Percentiles rank a stretch among this genome's conserved stretches.
Conservation (phyloP, 1,140 invertebrate genomes). For the Neuroterus valhalla region DNA sequence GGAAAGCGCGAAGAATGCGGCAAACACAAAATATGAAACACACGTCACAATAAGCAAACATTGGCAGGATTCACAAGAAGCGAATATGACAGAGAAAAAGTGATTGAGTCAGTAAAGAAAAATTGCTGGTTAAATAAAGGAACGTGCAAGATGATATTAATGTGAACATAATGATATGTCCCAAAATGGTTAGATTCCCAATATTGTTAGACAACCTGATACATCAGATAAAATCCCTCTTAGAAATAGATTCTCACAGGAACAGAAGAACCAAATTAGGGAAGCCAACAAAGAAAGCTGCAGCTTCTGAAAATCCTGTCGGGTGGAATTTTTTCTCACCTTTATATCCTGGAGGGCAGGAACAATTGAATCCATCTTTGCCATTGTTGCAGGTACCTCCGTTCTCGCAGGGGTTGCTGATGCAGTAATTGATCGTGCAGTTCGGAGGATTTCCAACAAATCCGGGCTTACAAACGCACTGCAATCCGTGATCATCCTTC, state of each 20-base stretch:
- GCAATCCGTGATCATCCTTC: conserved; percentile 71
- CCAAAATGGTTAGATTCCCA: too few relatives aligned
- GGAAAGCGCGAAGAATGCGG: conserved; percentile 17
- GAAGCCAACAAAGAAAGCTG: conserved; percentile 6
- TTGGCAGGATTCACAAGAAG: not conserved
- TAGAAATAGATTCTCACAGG: not conserved
- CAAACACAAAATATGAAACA: conserved; percentile 17
- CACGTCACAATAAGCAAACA: not conserved
- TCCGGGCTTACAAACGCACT: conserved; percentile 83
- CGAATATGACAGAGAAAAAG: not conserved
- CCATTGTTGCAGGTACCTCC: conserved; percentile 77
- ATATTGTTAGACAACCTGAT: too few relatives aligned
- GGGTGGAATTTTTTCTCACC: conserved; percentile 70
- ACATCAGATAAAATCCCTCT: not conserved
- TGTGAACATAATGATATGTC: too few relatives aligned
- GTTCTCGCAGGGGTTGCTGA: conserved; percentile 78
- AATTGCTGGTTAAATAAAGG: too few relatives aligned
- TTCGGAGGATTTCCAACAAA: conserved; percentile 83
- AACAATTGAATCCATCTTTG: conserved; percentile 80
- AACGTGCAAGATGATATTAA: too few relatives aligned
- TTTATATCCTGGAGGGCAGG: conserved; percentile 82
- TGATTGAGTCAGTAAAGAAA: too few relatives aligned
- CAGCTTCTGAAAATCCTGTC: not conserved
- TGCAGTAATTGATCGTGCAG: conserved; percentile 80
- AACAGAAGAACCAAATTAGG: not conserved